Evolutionary conservation across 2,797 vertebrate genomes (phyloP).

Genomic region (Poeciliopsis turneri): DNA sequence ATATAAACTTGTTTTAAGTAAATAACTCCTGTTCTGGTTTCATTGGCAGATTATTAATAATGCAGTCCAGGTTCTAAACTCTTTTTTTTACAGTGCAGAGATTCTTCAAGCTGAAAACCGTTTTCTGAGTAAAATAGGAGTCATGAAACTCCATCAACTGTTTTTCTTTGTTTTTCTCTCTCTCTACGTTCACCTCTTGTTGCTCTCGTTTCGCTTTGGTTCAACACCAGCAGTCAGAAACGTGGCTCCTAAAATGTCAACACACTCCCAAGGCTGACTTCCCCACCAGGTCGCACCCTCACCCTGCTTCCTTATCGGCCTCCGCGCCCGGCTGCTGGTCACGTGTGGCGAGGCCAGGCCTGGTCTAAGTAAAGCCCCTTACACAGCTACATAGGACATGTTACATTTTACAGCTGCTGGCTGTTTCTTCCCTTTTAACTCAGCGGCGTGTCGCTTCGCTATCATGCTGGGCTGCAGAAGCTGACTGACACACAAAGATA

Average conservation of each 20-base stretch:
- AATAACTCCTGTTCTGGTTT: too few relatives aligned
- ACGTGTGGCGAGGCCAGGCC: conserved; percentile 37
- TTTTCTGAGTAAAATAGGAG: conserved; percentile 65
- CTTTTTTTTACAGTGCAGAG: conserved; percentile 18
- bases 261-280: conserved; percentile 33
- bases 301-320: conserved; percentile 50
- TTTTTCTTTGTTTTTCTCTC: conserved; percentile 14
- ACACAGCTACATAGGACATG: conserved; percentile 62
- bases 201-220: conserved; percentile 41
- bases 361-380: conserved; percentile 61
- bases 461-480: conserved; percentile 7
- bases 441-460: background rate
- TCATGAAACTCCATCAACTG: conserved; percentile 59
- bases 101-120: conserved; percentile 60
- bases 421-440: conserved; percentile 25
- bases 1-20: too few relatives aligned
- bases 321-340: conserved; percentile 36
- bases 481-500: conserved; percentile 26
- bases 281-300: conserved; percentile 4
- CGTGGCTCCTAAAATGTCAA: conserved; percentile 32
- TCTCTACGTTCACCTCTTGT: conserved; percentile 53
- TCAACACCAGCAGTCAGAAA: conserved; percentile 32
- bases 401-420: conserved; percentile 66
- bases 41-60: too few relatives aligned
- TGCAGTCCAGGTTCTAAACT: too few relatives aligned